phyloP scores from a whole-genome alignment of 2,797 vertebrate genomes.

The Falco biarmicus region DNA sequence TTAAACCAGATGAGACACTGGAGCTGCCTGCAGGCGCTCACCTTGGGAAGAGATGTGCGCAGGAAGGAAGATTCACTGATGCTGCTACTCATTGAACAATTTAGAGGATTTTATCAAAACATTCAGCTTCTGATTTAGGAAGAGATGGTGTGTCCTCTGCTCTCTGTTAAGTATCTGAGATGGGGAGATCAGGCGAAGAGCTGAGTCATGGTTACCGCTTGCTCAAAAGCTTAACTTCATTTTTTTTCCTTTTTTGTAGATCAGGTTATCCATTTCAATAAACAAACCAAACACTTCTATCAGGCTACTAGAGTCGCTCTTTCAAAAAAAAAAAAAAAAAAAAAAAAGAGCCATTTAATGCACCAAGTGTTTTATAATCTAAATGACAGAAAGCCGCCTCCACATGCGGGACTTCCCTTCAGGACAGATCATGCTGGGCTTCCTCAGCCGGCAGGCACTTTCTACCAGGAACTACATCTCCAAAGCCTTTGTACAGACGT shows the following conservation, averaged over 20 bases:
- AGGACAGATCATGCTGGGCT: not conserved
- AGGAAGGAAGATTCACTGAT: not conserved
- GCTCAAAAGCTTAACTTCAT: not conserved
- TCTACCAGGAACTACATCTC: slow-evolving; percentile 52
- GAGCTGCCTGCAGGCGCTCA: not conserved
- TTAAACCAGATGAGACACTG: not conserved
- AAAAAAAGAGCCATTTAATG: not conserved
- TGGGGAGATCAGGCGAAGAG: not conserved
- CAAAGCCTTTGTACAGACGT: slow-evolving; percentile 57
- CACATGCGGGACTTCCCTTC: not conserved
- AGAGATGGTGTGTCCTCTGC: not conserved
- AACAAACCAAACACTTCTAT: not conserved
- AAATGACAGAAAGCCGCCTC: not conserved
- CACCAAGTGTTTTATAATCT: not conserved
- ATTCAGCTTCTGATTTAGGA: not conserved
- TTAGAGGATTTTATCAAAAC: not conserved
- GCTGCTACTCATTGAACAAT: not conserved
- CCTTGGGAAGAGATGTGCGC: not conserved
- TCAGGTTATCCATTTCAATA: not conserved
- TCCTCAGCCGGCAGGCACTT: slow-evolving; percentile 8
- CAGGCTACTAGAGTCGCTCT: not conserved
- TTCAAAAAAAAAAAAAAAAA: not conserved
- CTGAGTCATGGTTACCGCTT: not conserved
- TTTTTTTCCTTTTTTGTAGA: not conserved
- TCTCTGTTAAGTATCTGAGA: not conserved